Conservation (phyloP, 2,888 invertebrate genomes). For the Alsophila aescularia region DNA sequence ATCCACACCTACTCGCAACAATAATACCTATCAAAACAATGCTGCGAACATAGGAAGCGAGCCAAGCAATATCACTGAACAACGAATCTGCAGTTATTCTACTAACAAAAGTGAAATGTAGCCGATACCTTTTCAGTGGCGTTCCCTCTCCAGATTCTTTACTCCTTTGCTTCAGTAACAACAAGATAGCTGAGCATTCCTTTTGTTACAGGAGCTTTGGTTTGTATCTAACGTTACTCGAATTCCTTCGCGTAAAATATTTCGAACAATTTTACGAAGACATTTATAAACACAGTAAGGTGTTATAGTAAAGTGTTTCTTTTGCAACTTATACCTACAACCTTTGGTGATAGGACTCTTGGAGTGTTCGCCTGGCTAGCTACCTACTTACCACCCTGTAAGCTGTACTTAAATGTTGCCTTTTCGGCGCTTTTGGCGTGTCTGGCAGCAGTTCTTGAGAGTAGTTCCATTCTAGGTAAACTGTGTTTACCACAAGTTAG, state of each 20-base stretch:
- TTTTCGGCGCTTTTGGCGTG: too few species aligned
- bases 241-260: slow-evolving; percentile 4
- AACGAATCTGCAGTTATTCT: slow-evolving; percentile 33
- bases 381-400: too few species aligned
- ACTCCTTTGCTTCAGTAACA: not conserved
- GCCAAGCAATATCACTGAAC: slow-evolving; percentile 38
- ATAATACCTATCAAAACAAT: slow-evolving; percentile 35
- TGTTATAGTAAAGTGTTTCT: too few species aligned
- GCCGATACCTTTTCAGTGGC: slow-evolving; percentile 32
- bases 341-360: too few species aligned
- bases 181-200: not conserved
- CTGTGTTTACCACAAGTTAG: too few species aligned
- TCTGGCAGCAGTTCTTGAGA: too few species aligned
- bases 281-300: too few species aligned
- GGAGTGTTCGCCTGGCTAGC: too few species aligned
- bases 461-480: too few species aligned
- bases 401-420: too few species aligned
- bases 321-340: too few species aligned
- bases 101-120: slow-evolving; percentile 24
- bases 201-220: not conserved
- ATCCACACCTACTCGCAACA: slow-evolving; percentile 23
- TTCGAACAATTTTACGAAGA: slow-evolving; percentile 1
- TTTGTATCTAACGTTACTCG: not conserved
- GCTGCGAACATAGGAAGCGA: slow-evolving; percentile 36
- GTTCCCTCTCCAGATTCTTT: slow-evolving; percentile 22